Base-by-base conservation (phyloP, 2,888 invertebrate genomes). In the Eilema depressum region DNA sequence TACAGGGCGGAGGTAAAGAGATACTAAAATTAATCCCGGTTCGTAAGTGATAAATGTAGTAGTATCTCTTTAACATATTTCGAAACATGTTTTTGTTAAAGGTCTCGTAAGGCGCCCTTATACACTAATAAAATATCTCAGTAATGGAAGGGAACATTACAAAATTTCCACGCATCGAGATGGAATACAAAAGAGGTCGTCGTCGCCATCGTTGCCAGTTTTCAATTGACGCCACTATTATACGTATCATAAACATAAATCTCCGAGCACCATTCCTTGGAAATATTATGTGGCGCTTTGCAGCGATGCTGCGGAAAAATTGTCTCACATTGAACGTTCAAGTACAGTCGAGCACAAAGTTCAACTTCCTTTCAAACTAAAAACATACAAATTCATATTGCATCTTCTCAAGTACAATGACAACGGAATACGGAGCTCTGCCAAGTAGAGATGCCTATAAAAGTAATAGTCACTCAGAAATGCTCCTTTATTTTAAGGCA, bases 241-340 rank as follows among this genome's bases (percentile, higher is more conserved):
- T 85, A 84, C 80, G 85, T 86, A 86, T 88, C 85, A 88, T 90
- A 89, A 88, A 88, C 83, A 87, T 88, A 90, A 90, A 90, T 89
- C 88, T 88, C 83, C 69, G 78, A 77, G 84, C 81, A 76, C 80
- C 81, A 82, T 87, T 88, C 82, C 83, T 80, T 83, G 82, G 83
- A 83, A 87, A 86, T 86, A 85, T 85, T 81, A 83, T 83, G 83
- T 83, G 85, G 84, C 81, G 86, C 85, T 86, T 83, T 84, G 82
- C 80, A 77, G 77, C 75, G 77, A 57, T 76, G 78, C 79, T 76
- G 72, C 75, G 79, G 84, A 86, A 85, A 85, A 87, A 86, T 83
- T 80, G 85, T 84, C 82, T 81, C 76, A 78, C 80, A 75, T 74
- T 75, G 76, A 77, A 73, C 73, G 75, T 69, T 66, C 75, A 73